These are phyloP conservation scores for Myxocyprinus asiaticus DNA, from an alignment of 2,113 vertebrate genomes.

Conservation along the genomic window DNA sequence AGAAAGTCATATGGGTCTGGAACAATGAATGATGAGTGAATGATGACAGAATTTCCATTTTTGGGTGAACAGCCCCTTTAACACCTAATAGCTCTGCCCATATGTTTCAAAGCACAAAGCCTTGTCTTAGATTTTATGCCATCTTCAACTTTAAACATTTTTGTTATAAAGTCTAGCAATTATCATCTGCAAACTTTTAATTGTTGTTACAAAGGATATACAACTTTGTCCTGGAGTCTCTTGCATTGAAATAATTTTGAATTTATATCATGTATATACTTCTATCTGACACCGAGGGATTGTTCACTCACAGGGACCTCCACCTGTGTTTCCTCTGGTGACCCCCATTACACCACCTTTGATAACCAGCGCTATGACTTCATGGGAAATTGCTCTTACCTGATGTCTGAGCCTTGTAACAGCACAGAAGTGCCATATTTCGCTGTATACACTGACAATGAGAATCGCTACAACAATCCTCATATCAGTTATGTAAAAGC, in stretches of 20 bases:
- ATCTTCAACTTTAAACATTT: neutral
- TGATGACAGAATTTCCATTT: too few relatives aligned
- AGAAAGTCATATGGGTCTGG: too few relatives aligned
- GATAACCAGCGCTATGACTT: slow-evolving; percentile 67
- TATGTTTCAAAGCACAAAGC: neutral
- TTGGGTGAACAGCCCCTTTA: too few relatives aligned
- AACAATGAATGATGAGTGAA: too few relatives aligned
- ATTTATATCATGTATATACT: neutral
- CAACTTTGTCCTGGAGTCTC: neutral
- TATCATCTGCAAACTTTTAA: neutral
- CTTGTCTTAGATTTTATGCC: neutral
- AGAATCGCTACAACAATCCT: slow-evolving; percentile 70
- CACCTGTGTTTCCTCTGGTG: slow-evolving; percentile 40
- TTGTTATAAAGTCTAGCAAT: too few relatives aligned
- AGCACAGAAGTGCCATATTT: slow-evolving; percentile 63
- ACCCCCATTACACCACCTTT: slow-evolving; percentile 79
- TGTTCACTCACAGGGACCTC: slow-evolving; percentile 45
- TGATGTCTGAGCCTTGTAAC: slow-evolving; percentile 72
- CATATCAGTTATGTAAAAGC: slow-evolving; percentile 75
- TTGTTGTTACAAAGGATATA: neutral
- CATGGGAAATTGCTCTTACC: slow-evolving; percentile 80
- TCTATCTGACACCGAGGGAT: neutral
- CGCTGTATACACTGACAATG: slow-evolving; percentile 72
- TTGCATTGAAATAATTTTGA: neutral
- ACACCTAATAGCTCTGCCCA: too few relatives aligned